These are phyloP conservation scores for Chloroceryle inda DNA, from an alignment of 2,797 vertebrate species.

Conservation along the genomic window DNA sequence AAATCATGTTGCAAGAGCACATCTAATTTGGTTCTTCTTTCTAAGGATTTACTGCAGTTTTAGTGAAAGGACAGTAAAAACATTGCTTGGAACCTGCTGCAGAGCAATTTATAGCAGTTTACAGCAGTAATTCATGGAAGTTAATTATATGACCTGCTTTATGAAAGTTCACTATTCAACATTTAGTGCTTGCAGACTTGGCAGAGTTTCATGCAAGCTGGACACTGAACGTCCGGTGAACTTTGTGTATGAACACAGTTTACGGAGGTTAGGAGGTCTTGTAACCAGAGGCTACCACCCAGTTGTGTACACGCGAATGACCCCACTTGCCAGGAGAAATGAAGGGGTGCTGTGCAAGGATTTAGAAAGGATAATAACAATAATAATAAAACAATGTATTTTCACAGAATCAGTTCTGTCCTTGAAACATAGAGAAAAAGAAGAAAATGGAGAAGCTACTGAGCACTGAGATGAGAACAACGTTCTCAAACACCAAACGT, in stretches of 20 bases:
- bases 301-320: background rate
- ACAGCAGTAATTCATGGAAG: background rate
- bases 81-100: background rate
- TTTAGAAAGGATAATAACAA: background rate
- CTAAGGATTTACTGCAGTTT: background rate
- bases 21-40: background rate
- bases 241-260: background rate
- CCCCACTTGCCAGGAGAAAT: background rate
- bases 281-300: background rate
- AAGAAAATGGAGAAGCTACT: background rate
- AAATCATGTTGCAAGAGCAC: background rate
- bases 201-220: slow-evolving; percentile 2
- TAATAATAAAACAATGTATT: background rate
- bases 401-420: background rate
- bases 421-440: background rate
- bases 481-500: background rate
- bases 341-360: background rate
- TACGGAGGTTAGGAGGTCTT: background rate
- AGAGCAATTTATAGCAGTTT: slow-evolving; percentile 42
- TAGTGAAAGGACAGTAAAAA: background rate
- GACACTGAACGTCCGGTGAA: slow-evolving; percentile 13
- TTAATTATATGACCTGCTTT: slow-evolving; percentile 17
- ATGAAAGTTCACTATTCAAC: slow-evolving; percentile 54
- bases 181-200: background rate
- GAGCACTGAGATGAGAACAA: background rate